Conservation (phyloP, 2,797 vertebrate genomes). For the Acropternis orthonyx region DNA sequence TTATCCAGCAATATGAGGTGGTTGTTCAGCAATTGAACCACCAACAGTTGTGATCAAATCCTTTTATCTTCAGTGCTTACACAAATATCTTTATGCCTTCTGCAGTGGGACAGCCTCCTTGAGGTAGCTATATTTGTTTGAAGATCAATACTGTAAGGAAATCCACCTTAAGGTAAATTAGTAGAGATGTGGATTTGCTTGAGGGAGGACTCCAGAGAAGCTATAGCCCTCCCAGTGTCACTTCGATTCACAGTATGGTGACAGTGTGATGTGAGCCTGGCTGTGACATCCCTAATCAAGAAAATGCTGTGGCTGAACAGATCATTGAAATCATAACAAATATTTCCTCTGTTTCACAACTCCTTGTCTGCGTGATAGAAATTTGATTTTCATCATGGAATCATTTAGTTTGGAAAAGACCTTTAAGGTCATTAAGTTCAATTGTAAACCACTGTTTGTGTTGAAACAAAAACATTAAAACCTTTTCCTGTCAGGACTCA, state of each 20-base stretch:
- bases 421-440: background rate
- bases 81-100: background rate
- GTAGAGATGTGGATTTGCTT: background rate
- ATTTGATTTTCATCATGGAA: background rate
- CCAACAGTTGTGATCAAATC: background rate
- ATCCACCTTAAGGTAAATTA: background rate
- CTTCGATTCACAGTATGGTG: background rate
- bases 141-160: background rate
- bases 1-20: background rate
- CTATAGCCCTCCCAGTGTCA: background rate
- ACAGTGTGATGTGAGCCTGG: background rate
- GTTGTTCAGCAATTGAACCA: background rate
- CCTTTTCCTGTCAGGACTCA: background rate
- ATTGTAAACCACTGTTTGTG: background rate
- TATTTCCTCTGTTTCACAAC: background rate
- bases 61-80: background rate
- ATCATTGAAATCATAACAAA: background rate
- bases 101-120: background rate
- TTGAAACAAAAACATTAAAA: background rate
- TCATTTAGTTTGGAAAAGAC: fast-evolving
- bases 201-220: background rate
- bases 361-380: background rate
- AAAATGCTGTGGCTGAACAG: background rate
- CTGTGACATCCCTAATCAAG: background rate
- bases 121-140: background rate